A percentile compares a stretch with the other conserved stretches of the same genome.
phyloP scores from a whole-genome alignment of 2,797 vertebrate species.

The Spheniscus humboldti region DNA sequence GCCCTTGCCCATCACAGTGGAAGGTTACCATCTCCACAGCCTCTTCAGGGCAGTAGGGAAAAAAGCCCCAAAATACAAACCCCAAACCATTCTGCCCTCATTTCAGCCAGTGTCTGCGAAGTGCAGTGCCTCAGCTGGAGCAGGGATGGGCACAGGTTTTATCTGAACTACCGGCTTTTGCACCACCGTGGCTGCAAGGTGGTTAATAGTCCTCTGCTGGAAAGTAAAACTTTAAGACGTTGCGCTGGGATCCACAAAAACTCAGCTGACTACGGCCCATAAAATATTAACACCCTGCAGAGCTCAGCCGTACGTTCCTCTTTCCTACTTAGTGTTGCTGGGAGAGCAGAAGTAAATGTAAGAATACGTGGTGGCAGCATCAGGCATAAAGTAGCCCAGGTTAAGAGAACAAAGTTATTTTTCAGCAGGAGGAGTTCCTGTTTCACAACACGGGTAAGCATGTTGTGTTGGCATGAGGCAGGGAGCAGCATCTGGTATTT shows the following conservation, averaged over 20 bases:
- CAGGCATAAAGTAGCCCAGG: not conserved
- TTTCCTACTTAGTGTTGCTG: not conserved
- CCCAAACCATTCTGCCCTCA: not conserved
- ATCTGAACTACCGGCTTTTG: not conserved
- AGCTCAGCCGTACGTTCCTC: not conserved
- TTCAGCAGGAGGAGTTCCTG: not conserved
- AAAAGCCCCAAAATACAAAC: not conserved
- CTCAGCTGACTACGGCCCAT: not conserved
- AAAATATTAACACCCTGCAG: not conserved
- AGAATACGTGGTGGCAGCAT: not conserved
- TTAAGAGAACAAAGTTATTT: not conserved
- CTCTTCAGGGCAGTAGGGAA: not conserved
- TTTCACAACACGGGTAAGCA: not conserved
- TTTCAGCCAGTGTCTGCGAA: not conserved
- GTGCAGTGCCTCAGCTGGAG: not conserved
- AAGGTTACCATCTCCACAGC: not conserved
- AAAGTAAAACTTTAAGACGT: not conserved
- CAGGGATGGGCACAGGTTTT: not conserved
- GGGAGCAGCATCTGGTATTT: not conserved
- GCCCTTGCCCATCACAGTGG: not conserved
- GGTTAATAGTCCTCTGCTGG: not conserved
- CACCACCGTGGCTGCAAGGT: not conserved
- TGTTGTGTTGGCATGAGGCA: not conserved
- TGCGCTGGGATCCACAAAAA: not conserved
- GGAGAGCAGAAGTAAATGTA: not conserved